A percentile compares a stretch with the other conserved stretches of the same genome.
These are phyloP conservation scores for Scrobipalpa atriplicella DNA, from an alignment of 2,888 invertebrate species.

Conservation along the genomic window DNA sequence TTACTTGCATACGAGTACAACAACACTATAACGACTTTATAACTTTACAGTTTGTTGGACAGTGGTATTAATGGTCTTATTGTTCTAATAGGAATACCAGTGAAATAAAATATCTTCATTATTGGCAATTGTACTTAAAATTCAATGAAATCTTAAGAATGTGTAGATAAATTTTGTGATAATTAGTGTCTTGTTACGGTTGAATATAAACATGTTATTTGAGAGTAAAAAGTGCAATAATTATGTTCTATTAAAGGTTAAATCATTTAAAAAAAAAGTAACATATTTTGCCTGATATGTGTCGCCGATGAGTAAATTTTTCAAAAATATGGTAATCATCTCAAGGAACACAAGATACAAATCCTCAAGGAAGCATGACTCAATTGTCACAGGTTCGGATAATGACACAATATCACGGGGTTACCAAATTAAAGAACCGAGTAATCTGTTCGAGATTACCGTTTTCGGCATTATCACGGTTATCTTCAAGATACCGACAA, in stretches of 20 bases:
- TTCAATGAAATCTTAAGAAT: not conserved
- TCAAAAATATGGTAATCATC: too few species aligned
- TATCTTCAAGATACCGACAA: constrained; percentile 53
- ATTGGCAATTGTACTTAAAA: not conserved
- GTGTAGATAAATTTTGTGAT: not conserved
- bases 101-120: not conserved
- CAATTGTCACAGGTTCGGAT: too few species aligned
- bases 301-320: too few species aligned
- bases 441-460: constrained; percentile 33
- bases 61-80: constrained; percentile 8
- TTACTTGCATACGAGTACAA: not conserved
- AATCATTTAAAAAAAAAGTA: too few species aligned
- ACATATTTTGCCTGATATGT: too few species aligned
- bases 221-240: too few species aligned
- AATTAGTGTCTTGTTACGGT: not conserved
- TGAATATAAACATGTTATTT: too few species aligned
- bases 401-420: constrained; percentile 10
- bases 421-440: constrained; percentile 41
- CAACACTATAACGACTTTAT: constrained; percentile 3
- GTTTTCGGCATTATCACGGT: constrained; percentile 13
- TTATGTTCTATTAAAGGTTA: too few species aligned
- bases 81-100: not conserved
- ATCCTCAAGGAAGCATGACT: too few species aligned
- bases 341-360: too few species aligned
- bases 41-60: constrained; percentile 16